Base-by-base conservation (phyloP, 2,888 invertebrate species). In the Caenorhabditis sp. region DNA sequence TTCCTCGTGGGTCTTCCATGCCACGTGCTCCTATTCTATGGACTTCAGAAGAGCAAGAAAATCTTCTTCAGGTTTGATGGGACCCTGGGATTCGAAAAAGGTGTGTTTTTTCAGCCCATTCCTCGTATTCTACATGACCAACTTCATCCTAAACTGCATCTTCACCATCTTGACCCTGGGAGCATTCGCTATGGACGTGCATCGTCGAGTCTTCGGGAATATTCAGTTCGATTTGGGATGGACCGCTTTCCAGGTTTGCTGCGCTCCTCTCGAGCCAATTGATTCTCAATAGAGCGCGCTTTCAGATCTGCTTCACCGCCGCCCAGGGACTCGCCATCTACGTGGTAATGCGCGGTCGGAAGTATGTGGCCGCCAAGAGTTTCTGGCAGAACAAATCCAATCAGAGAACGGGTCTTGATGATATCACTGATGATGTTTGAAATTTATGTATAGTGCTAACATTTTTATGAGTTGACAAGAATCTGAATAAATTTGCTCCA, bases 311-410 rank as follows among this genome's bases (percentile, higher is more conserved):
- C 16, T 89, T 88, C 85, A 88, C 87, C 1, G 56, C 82, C 2
- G 86, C 87, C 7, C 89, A 89, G 80, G 87, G 85, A 16, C 82
- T 89, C 7, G 89, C 89, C 1, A 89, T 89, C 24, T 89, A 89
- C 51, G 89, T 89, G 10, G 89, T 89, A 14, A 80, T 87, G 79
- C 83, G 85, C 44, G 87, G 87, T 6, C 54, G 89, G n/a, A 82
- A 82, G 49, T 89, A 89, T 56, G 82, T 85, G 41, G 86, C 84
- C 5, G 87, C 87, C 24, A 88, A 85, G 80, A 80, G 70, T 10
- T 85, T 84, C 47, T 88, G 86, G 85, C 75, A 73, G 59, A 49
- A 74, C 24, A 85, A 83, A 51, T 84, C 68, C 28, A 84, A 79
- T 31, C 82, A 87, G 85, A 82, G 72, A 68, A 73, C 79, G 79